Conservation (phyloP, 2,113 vertebrate genomes). For the Orthonyx spaldingii region DNA sequence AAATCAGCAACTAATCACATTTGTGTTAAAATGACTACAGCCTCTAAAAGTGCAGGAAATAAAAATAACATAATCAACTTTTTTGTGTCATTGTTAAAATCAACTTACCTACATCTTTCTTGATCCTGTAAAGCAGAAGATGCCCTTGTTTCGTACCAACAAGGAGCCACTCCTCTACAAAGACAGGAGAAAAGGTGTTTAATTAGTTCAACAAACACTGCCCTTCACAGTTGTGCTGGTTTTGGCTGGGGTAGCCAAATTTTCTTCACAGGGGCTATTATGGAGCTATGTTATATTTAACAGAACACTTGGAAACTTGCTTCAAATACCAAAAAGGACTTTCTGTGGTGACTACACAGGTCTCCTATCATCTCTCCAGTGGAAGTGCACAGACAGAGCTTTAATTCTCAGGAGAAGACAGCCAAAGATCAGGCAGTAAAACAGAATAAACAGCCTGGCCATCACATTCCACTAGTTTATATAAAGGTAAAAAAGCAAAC, state of each 20-base stretch:
- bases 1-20: neutral
- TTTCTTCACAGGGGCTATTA: neutral
- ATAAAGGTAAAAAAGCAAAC: neutral
- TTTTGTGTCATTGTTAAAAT: neutral
- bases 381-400: neutral
- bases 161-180: constrained; percentile 94
- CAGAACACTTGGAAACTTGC: neutral
- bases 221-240: neutral
- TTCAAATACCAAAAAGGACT: neutral
- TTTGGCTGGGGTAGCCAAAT: neutral
- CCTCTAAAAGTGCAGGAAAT: neutral
- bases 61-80: neutral
- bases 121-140: constrained; percentile 92
- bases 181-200: neutral
- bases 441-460: neutral
- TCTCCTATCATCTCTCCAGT: neutral
- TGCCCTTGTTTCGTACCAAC: constrained; percentile 98
- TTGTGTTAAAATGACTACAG: neutral
- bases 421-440: neutral
- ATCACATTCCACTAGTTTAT: neutral
- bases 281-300: neutral
- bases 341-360: neutral
- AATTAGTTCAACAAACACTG: neutral
- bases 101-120: constrained; percentile 85
- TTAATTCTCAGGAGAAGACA: neutral